These are phyloP conservation scores for Liopterus haemorrhoidalis DNA, from an alignment of 2,888 invertebrate genomes.

Conservation along the genomic window DNA sequence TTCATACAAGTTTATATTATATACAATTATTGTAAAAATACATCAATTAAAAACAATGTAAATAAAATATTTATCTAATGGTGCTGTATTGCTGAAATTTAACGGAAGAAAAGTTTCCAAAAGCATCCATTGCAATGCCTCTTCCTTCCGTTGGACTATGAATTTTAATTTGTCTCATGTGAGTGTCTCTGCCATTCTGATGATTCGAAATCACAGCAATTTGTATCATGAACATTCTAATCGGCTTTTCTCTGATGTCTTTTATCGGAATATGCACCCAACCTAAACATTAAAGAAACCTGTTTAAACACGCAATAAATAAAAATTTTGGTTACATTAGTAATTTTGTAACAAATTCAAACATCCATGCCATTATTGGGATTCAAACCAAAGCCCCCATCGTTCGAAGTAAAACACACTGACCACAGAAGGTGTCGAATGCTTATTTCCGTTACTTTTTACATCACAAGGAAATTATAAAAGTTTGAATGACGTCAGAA, in stretches of 20 bases:
- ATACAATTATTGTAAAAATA: background rate
- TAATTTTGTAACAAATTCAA: background rate
- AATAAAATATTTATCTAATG: constrained; percentile 56
- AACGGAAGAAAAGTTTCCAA: constrained; percentile 73
- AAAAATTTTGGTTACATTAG: background rate
- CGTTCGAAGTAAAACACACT: too few relatives aligned
- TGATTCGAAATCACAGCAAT: constrained; percentile 96
- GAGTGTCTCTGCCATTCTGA: constrained; percentile 97
- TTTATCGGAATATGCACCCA: constrained; percentile 94
- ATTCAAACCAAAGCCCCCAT: too few relatives aligned
- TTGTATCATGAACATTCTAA: constrained; percentile 94
- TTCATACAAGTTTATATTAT: background rate
- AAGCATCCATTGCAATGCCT: constrained; percentile 61
- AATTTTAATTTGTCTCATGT: constrained; percentile 94
- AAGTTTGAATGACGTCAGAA: too few relatives aligned
- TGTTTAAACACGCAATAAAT: background rate
- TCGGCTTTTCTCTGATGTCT: constrained; percentile 78
- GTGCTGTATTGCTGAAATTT: constrained; percentile 78
- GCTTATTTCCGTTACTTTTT: too few relatives aligned
- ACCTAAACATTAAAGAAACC: constrained; percentile 50
- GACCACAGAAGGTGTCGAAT: too few relatives aligned
- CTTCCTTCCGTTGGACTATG: constrained; percentile 76
- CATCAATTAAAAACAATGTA: constrained; percentile 1
- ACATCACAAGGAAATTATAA: too few relatives aligned
- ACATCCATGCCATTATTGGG: too few relatives aligned